These are phyloP conservation scores for Palythoa caribaeorum DNA, from an alignment of 92 coral and sea anemone genomes.

Conservation along the genomic window DNA sequence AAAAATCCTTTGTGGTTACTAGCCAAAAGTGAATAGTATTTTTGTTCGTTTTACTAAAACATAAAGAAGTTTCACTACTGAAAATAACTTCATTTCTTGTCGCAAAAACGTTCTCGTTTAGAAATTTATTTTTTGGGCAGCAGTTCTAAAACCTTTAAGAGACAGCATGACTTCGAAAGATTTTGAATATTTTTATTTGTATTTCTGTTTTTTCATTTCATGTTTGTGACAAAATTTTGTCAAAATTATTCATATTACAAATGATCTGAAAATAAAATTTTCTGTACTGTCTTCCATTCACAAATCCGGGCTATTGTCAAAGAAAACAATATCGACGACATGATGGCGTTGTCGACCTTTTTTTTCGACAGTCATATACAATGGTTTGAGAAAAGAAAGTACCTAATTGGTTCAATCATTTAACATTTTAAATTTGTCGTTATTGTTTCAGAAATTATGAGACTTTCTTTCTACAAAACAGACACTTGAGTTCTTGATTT, in stretches of 20 bases:
- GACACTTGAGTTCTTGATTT: neutral
- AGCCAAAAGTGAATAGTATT: neutral
- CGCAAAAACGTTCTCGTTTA: neutral
- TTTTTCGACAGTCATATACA: neutral
- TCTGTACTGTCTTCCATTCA: neutral
- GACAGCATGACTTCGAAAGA: neutral
- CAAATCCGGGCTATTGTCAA: neutral
- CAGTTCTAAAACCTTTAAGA: neutral
- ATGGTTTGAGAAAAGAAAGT: neutral
- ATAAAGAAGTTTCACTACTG: neutral
- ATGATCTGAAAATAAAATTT: neutral
- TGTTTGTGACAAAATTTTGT: neutral
- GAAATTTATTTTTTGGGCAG: neutral
- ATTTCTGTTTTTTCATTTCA: neutral
- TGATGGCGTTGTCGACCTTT: neutral
- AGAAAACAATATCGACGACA: neutral
- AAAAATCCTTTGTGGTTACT: neutral
- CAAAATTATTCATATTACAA: neutral
- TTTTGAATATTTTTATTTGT: neutral
- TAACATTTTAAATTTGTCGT: neutral
- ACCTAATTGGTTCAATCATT: neutral
- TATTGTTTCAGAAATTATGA: neutral
- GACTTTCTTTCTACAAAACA: neutral
- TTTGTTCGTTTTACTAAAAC: neutral
- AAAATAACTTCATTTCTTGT: neutral